Evolutionary conservation across 2,113 vertebrate genomes (phyloP), one percentile per base, ranked within the genome.

Genomic region (Xiphophorus hellerii): DNA sequence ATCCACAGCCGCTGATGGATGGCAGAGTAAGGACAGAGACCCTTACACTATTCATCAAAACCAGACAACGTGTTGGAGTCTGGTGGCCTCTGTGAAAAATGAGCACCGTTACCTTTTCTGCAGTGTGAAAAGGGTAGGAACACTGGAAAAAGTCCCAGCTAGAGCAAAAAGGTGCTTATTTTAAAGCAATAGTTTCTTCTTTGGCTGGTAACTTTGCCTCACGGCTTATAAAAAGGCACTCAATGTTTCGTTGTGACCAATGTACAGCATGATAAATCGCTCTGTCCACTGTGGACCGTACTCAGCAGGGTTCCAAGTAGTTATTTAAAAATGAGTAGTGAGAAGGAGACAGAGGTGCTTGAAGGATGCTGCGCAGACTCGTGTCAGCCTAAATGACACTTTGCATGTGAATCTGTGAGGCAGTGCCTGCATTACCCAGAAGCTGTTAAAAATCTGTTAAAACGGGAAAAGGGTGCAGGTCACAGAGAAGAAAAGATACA

Each of bases 221-320:
- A 44, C 37, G 75, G 67, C 83, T 89, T 83, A 89, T 84, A 88
- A 86, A 89, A 84, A 62, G 62, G 58, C 69, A 71, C 65, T 74
- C 74, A 88, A 77, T 69, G 62, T 75, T 93, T 89, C 85, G 87
- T 89, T 85, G 69, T 31, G 33, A 80, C 76, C 81, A 80, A 77
- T 75, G 84, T 86, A 87, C 83, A 77, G 74, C 87, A 88, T 88
- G 87, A 90, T 80, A 81, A 90, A 94, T 90, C 65, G 78, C 82
- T 91, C 83, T 87, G 82, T 87, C 73, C 80, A 76, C 82, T 92
- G 90, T 84, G 85, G 90, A 68, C 85, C 30, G 60, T 76, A 78
- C 86, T 91, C 88, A 89, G 86, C 90, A 87, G 87, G 79, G 78
- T 73, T 86, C 77, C 81, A 92, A 89, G 93, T 90, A 92, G 89